Conservation (phyloP, 2,113 vertebrate species). For the Ictalurus furcatus region DNA sequence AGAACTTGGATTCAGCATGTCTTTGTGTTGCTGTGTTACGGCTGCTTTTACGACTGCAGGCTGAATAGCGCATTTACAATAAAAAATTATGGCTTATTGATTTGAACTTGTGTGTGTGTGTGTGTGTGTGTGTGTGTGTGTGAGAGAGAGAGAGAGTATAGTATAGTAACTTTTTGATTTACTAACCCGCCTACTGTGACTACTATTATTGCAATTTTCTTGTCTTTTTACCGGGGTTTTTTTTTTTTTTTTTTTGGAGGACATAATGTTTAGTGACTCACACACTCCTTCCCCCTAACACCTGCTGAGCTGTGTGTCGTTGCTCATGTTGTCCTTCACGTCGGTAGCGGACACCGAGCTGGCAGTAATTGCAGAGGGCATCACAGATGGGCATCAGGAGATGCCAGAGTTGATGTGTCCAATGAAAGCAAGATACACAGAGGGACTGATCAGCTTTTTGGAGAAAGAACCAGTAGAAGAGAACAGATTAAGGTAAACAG, state of each 20-base stretch:
- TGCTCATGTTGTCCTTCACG: constrained; percentile 14
- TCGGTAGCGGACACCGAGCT: background rate
- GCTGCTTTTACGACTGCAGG: background rate
- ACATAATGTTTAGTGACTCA: background rate
- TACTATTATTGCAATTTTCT: background rate
- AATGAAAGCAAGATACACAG: background rate
- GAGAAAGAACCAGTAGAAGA: background rate
- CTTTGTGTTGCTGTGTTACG: background rate
- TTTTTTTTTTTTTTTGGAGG: background rate
- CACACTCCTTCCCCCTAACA: background rate
- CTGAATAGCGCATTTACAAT: background rate
- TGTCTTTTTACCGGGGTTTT: background rate
- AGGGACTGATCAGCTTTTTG: background rate
- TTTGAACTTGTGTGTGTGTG: background rate
- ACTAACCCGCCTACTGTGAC: background rate
- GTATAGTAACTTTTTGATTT: background rate
- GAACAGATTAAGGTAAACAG: background rate
- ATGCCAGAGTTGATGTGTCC: constrained; percentile 17
- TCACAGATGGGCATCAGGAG: constrained; percentile 25
- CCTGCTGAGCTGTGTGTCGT: constrained; percentile 6
- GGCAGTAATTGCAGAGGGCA: constrained; percentile 14
- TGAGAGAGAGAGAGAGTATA: background rate
- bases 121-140: background rate
- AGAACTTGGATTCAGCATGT: background rate
- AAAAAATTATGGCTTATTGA: constrained; percentile 16